Evolutionary conservation across 2,888 invertebrate genomes (phyloP).

Genomic region (Stenotaenia linearis): DNA sequence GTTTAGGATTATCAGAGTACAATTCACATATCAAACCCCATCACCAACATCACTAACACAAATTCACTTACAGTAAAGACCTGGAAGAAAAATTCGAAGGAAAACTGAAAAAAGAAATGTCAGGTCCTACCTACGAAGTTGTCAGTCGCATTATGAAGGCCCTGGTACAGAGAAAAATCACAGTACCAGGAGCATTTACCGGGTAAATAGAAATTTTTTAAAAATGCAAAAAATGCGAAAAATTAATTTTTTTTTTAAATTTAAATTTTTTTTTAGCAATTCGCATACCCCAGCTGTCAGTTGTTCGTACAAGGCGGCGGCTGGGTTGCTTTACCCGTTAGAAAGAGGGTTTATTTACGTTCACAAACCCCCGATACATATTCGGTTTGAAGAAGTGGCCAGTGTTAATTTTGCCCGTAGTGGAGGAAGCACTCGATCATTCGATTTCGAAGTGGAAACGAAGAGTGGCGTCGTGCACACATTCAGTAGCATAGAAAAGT

Average conservation of each 20-base stretch:
- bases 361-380: constrained; percentile 96
- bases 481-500: constrained; percentile 95
- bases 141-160: constrained; percentile 95
- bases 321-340: constrained; percentile 92
- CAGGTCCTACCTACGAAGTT: constrained; percentile 91
- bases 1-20: constrained; percentile 85
- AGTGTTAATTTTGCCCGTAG: constrained; percentile 93
- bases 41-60: too few relatives aligned
- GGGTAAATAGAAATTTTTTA: constrained; percentile 56
- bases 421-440: constrained; percentile 67
- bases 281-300: constrained; percentile 82
- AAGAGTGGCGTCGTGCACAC: constrained; percentile 83
- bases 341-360: constrained; percentile 98
- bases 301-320: constrained; percentile 96
- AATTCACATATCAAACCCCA: too few relatives aligned
- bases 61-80: constrained; percentile 72
- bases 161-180: constrained; percentile 87
- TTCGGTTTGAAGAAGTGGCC: constrained; percentile 92
- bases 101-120: constrained; percentile 80
- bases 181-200: constrained; percentile 85
- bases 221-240: neutral
- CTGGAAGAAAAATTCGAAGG: constrained; percentile 88
- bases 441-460: constrained; percentile 63
- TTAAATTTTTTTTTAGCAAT: constrained; percentile 59
- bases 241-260: constrained; percentile 17